Conservation (phyloP, 1,140 invertebrate genomes). For the Copidosoma floridanum region DNA sequence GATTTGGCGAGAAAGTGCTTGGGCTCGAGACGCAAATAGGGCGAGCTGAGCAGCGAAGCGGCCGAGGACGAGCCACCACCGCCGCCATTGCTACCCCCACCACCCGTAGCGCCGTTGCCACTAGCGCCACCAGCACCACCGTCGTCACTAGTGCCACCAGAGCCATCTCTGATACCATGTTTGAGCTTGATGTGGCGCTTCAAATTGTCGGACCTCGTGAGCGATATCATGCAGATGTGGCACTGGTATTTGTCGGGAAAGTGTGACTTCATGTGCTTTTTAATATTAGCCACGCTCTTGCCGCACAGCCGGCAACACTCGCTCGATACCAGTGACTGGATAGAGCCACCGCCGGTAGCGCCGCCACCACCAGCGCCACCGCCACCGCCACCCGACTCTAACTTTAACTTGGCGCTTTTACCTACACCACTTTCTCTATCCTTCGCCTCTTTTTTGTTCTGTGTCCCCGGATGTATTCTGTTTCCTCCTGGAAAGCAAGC, state of each 20-base stretch:
- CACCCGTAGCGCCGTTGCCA: neutral
- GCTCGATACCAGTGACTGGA: constrained; percentile 6
- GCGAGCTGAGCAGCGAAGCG: constrained; percentile 36
- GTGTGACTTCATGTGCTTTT: constrained; percentile 58
- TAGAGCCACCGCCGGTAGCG: neutral
- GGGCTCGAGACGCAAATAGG: constrained; percentile 50
- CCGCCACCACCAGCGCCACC: neutral
- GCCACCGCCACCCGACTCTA: constrained; percentile 34
- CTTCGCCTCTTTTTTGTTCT: constrained; percentile 19
- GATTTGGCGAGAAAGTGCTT: constrained; percentile 53
- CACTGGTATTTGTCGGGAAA: constrained; percentile 56
- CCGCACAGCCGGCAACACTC: constrained; percentile 54
- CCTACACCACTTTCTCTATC: constrained; percentile 48
- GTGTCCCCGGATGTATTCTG: constrained; percentile 3
- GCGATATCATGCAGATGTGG: constrained; percentile 56
- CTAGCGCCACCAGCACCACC: neutral
- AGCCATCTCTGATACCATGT: constrained; percentile 49
- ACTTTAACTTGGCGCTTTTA: constrained; percentile 52
- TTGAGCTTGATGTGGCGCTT: constrained; percentile 57
- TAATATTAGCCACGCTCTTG: constrained; percentile 55
- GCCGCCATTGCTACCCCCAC: too few species aligned
- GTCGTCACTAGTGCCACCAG: too few species aligned
- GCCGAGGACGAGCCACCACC: constrained; percentile 27
- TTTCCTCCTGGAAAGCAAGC: constrained; percentile 55
- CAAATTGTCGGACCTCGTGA: constrained; percentile 56